Percentiles rank a stretch among this genome's conserved stretches.
Conservation (phyloP, 2,797 vertebrate species). For the Falco peregrinus region DNA sequence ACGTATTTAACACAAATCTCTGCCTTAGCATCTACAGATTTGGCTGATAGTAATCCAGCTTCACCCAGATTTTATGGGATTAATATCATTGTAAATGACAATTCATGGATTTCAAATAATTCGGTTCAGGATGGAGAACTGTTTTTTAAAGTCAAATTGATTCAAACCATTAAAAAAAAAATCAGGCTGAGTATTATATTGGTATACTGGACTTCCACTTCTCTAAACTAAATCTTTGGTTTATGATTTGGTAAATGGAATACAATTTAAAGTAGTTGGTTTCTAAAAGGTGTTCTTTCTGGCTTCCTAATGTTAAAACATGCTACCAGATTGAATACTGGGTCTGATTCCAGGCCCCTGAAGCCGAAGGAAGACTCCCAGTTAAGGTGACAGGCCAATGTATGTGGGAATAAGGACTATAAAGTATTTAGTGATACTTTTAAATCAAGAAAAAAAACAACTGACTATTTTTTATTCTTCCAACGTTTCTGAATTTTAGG, state of each 20-base stretch:
- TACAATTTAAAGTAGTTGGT: neutral
- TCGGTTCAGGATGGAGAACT: neutral
- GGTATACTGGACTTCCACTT: neutral
- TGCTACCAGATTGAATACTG: neutral
- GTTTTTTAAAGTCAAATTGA: neutral
- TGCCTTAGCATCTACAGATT: neutral
- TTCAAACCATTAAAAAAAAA: neutral
- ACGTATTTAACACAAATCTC: neutral
- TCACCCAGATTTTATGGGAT: neutral
- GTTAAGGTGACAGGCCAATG: neutral
- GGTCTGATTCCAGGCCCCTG: neutral
- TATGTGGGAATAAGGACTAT: neutral
- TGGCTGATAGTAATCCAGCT: neutral
- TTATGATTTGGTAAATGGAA: neutral
- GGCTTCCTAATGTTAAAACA: neutral
- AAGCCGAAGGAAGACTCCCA: neutral
- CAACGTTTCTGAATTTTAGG: slow-evolving; percentile 54
- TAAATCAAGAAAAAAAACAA: neutral
- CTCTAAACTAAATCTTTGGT: neutral
- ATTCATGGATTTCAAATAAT: neutral
- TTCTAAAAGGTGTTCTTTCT: neutral
- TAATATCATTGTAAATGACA: neutral
- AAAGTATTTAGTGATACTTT: neutral
- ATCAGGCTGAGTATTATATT: neutral
- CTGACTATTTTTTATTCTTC: fast-evolving